phyloP scores from a whole-genome alignment of 2,113 vertebrate species.

The Fregetta grallaria region DNA sequence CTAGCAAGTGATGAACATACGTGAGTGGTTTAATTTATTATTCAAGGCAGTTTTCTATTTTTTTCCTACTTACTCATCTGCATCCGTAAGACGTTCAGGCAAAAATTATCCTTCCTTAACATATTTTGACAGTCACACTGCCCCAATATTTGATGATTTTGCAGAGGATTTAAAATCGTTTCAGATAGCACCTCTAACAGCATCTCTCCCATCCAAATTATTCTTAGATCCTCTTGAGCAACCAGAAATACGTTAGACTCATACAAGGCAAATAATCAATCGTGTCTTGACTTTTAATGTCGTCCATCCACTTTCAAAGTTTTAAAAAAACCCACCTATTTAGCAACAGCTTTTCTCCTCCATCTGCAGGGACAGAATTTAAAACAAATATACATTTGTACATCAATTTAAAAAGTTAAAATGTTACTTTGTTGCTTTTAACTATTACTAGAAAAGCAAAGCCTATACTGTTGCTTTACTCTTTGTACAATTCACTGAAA shows the following conservation, averaged over 20 bases:
- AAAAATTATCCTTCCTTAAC: background rate
- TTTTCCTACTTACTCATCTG: background rate
- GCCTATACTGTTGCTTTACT: background rate
- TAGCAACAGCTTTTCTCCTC: background rate
- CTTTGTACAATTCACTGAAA: background rate
- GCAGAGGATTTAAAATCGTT: background rate
- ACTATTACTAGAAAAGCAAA: background rate
- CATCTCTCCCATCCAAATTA: background rate
- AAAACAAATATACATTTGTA: background rate
- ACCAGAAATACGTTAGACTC: background rate
- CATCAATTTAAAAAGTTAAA: background rate
- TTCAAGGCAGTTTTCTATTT: background rate
- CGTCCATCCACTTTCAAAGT: background rate
- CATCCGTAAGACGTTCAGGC: background rate
- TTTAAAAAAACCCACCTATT: background rate
- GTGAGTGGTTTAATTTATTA: background rate
- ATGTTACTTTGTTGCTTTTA: background rate
- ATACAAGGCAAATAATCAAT: background rate
- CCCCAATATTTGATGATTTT: background rate
- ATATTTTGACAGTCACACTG: background rate
- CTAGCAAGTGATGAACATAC: background rate
- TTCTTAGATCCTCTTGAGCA: background rate
- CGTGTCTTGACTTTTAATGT: background rate
- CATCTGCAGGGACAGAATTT: background rate
- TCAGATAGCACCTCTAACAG: background rate